Evolutionary conservation across 2,888 invertebrate genomes (phyloP).

Genomic region (Caenorhabditis auriculariae): DNA sequence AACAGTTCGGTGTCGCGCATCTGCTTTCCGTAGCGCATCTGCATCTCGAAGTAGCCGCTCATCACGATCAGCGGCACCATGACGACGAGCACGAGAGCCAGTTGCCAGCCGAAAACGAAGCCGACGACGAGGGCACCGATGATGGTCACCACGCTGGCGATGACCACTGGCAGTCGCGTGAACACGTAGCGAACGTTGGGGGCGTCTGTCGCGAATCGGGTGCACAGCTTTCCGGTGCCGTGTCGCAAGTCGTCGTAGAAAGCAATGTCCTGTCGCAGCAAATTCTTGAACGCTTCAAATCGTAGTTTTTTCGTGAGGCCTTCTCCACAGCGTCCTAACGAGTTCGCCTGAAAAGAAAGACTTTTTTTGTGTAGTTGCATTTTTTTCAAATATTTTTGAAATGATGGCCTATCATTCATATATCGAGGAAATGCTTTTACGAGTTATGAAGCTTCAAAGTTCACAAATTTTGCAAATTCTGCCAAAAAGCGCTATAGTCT

Average conservation of each 20-base stretch:
- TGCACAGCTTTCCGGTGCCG: constrained; percentile 65
- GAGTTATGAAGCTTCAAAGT: too few species aligned
- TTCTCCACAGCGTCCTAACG: constrained; percentile 65
- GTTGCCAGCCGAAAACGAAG: constrained; percentile 67
- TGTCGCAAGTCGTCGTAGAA: constrained; percentile 67
- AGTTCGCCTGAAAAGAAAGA: constrained; percentile 51
- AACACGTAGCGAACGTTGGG: constrained; percentile 66
- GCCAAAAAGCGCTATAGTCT: too few species aligned
- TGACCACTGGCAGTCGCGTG: constrained; percentile 64
- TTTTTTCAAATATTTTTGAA: too few species aligned
- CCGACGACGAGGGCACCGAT: constrained; percentile 66
- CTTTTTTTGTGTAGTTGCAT: too few species aligned
- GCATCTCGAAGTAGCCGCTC: constrained; percentile 60
- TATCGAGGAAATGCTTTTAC: background rate
- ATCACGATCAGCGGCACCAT: constrained; percentile 66
- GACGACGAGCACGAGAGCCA: constrained; percentile 64
- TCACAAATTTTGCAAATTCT: too few species aligned
- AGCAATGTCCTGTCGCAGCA: constrained; percentile 66
- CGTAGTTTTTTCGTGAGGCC: constrained; percentile 61
- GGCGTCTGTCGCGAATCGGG: constrained; percentile 66
- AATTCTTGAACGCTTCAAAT: constrained; percentile 65
- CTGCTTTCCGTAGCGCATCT: constrained; percentile 66
- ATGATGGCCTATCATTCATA: background rate
- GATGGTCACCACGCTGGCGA: constrained; percentile 65
- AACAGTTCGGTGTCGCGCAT: constrained; percentile 67